Evolutionary conservation across 2,888 invertebrate genomes (phyloP).

Genomic region (Heliconius ismenius): DNA sequence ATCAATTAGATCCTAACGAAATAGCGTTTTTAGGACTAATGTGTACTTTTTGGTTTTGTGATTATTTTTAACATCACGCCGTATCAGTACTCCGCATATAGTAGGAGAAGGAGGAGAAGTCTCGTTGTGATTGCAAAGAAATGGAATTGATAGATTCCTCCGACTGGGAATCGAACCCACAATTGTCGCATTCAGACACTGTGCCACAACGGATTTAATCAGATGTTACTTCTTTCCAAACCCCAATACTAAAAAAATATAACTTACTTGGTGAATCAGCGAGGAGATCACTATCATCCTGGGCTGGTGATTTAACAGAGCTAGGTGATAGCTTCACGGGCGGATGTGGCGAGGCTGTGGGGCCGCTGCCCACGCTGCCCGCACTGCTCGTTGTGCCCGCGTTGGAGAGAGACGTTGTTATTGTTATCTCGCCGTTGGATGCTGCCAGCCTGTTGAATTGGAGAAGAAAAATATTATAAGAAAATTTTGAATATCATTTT

Average conservation of each 20-base stretch:
- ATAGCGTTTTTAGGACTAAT: too few species aligned
- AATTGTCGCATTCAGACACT: not conserved
- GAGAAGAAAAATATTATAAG: constrained; percentile 5
- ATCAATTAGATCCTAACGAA: too few species aligned
- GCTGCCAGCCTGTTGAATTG: constrained; percentile 82
- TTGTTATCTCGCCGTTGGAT: constrained; percentile 91
- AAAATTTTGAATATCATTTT: not conserved
- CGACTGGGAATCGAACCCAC: not conserved
- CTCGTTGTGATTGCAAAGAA: not conserved
- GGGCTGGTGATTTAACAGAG: constrained; percentile 83
- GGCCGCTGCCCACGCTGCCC: constrained; percentile 71
- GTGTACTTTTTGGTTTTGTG: too few species aligned
- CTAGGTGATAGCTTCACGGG: constrained; percentile 85
- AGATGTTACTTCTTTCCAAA: not conserved
- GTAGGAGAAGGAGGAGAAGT: too few species aligned
- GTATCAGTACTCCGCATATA: too few species aligned
- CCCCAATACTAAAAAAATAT: not conserved
- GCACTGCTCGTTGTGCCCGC: constrained; percentile 76
- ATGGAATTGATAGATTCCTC: not conserved
- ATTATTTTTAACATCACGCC: too few species aligned
- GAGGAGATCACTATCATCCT: constrained; percentile 87
- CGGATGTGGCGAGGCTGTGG: constrained; percentile 76
- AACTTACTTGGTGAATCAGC: constrained; percentile 93
- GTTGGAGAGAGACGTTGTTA: constrained; percentile 88
- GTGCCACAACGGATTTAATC: not conserved